Percentiles rank a stretch among this genome's conserved stretches.
phyloP scores from a whole-genome alignment of 2,113 vertebrate species.

The Melanerpes aurifrons region DNA sequence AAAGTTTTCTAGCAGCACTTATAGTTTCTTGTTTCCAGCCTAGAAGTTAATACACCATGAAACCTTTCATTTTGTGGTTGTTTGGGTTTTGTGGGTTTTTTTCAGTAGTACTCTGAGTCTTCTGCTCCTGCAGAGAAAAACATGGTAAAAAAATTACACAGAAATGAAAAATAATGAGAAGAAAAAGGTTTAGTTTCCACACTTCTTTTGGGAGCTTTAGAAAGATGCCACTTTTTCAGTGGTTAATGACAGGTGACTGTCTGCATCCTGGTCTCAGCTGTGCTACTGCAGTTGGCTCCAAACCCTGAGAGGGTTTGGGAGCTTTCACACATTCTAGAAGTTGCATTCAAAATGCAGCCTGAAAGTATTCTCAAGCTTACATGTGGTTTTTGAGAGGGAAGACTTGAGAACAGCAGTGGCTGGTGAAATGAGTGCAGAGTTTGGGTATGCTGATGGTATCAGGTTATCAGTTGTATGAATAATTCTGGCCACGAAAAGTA shows the following conservation, averaged over 20 bases:
- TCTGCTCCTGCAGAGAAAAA: background rate
- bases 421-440: background rate
- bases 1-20: background rate
- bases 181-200: background rate
- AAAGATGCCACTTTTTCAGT: background rate
- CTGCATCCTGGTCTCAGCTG: background rate
- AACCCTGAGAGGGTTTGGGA: background rate
- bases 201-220: background rate
- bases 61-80: background rate
- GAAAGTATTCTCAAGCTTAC: background rate
- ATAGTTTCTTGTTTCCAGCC: background rate
- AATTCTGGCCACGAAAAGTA: background rate
- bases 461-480: background rate
- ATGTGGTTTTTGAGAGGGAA: background rate
- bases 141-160: background rate
- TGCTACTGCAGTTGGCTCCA: background rate
- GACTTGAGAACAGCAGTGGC: background rate
- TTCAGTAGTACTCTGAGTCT: background rate
- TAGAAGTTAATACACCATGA: background rate
- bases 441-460: background rate
- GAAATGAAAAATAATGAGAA: background rate
- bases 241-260: background rate
- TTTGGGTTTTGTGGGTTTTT: too few relatives aligned
- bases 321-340: background rate
- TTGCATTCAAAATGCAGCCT: background rate